Evolutionary conservation across 2,888 invertebrate species (phyloP).

Genomic region (Archaeoteleia sp.): DNA sequence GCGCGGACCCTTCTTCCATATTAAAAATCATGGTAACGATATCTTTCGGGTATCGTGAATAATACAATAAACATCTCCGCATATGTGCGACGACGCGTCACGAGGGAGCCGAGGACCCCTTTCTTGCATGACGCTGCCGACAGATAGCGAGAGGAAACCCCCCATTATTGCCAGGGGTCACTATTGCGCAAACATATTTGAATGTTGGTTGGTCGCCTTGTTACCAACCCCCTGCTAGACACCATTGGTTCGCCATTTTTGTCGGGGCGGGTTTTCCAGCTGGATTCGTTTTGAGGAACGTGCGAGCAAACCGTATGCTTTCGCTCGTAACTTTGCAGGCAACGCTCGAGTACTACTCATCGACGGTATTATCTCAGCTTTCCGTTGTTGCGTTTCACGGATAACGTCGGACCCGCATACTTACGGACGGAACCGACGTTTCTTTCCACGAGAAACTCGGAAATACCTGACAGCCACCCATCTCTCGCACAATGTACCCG

Average conservation of each 20-base stretch:
- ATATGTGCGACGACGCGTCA: slow-evolving; percentile 40
- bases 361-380: no score
- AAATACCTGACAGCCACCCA: no score
- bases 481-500: no score
- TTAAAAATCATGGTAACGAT: slow-evolving; percentile 71
- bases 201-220: slow-evolving; percentile 58
- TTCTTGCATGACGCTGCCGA: slow-evolving; percentile 4
- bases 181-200: slow-evolving; percentile 64
- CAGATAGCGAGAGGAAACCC: not conserved
- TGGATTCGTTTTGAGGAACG: not conserved
- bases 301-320: slow-evolving; percentile 17
- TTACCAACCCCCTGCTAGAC: slow-evolving; percentile 53
- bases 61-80: slow-evolving; percentile 61
- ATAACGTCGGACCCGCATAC: no score
- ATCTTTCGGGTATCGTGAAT: slow-evolving; percentile 65
- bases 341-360: no score
- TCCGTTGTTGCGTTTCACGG: no score
- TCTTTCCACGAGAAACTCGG: no score
- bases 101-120: slow-evolving; percentile 2
- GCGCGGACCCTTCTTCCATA: slow-evolving; percentile 55
- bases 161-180: slow-evolving; percentile 53
- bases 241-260: slow-evolving; percentile 58
- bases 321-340: slow-evolving; percentile 2
- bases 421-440: no score
- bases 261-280: slow-evolving; percentile 58